A percentile compares a stretch with the other conserved stretches of the same genome.
Evolutionary conservation across 2,888 invertebrate genomes (phyloP).

Genomic region (Panopea generosa): DNA sequence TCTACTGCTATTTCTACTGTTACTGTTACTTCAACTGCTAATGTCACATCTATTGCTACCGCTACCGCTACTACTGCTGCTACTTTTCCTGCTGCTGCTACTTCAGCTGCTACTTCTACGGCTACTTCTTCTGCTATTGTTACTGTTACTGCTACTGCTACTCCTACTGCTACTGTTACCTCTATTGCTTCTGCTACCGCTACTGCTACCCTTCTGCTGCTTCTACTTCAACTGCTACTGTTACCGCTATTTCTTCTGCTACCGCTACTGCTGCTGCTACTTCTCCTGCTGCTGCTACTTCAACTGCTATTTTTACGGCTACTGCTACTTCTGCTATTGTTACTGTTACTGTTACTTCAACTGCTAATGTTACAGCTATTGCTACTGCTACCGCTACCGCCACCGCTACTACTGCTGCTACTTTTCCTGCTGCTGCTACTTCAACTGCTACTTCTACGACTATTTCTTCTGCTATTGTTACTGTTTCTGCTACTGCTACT

Average conservation of each 20-base stretch:
- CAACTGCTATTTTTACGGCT: constrained; percentile 6
- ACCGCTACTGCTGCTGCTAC: constrained; percentile 9
- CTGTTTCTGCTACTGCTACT: constrained; percentile 20
- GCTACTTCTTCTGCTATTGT: constrained; percentile 8
- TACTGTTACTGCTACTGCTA: constrained; percentile 21
- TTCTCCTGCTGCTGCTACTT: constrained; percentile 1
- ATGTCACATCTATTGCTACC: constrained; percentile 13
- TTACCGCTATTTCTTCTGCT: constrained; percentile 6
- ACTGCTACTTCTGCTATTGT: constrained; percentile 12
- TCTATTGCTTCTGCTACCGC: constrained; percentile 15
- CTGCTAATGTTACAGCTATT: constrained; percentile 13
- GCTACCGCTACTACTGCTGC: constrained; percentile 14
- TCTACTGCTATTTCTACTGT: constrained; percentile 9
- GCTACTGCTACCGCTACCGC: constrained; percentile 11
- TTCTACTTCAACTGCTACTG: constrained; percentile 22
- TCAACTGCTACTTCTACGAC: constrained; percentile 9
- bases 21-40: constrained; percentile 11
- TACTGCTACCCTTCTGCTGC: constrained; percentile 19
- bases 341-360: constrained; percentile 14
- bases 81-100: constrained; percentile 7
- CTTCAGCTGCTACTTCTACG: constrained; percentile 20
- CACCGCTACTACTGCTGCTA: constrained; percentile 15
- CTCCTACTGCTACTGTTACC: constrained; percentile 20
- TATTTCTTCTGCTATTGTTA: constrained; percentile 15
- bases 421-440: constrained; percentile 9